Evolutionary conservation across 2,797 vertebrate genomes (phyloP).

Genomic region (Premnoplex brunnescens): DNA sequence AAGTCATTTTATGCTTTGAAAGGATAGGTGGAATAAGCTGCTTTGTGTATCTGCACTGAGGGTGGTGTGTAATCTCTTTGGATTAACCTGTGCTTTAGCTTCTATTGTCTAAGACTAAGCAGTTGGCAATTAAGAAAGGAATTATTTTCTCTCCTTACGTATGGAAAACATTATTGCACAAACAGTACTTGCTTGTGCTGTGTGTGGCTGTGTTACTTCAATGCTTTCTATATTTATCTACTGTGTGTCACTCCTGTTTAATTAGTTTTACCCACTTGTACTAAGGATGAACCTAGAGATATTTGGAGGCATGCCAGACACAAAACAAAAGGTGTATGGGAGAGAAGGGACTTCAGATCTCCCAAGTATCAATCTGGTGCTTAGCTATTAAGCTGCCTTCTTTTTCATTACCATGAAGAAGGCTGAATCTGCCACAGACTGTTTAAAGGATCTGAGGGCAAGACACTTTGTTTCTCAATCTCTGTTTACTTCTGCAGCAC

Average conservation of each 20-base stretch:
- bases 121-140: background rate
- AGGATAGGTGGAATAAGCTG: background rate
- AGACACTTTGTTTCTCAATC: background rate
- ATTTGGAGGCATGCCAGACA: background rate
- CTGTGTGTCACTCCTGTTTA: background rate
- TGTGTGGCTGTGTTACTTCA: background rate
- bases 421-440: background rate
- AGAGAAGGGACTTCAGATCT: constrained; percentile 9
- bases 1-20: background rate
- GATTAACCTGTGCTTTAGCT: background rate
- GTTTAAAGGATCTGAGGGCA: background rate
- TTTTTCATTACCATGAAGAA: background rate
- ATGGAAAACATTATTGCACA: background rate
- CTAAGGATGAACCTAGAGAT: background rate
- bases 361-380: background rate
- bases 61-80: background rate
- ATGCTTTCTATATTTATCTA: background rate
- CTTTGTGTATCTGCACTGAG: background rate
- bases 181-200: background rate
- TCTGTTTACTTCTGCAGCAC: background rate
- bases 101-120: background rate
- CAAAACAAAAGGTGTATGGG: constrained; percentile 1
- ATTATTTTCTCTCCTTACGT: background rate
- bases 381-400: background rate
- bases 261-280: background rate